These are phyloP conservation scores for Malthinus seriepunctatus DNA, from an alignment of 2,888 invertebrate species.

Conservation along the genomic window DNA sequence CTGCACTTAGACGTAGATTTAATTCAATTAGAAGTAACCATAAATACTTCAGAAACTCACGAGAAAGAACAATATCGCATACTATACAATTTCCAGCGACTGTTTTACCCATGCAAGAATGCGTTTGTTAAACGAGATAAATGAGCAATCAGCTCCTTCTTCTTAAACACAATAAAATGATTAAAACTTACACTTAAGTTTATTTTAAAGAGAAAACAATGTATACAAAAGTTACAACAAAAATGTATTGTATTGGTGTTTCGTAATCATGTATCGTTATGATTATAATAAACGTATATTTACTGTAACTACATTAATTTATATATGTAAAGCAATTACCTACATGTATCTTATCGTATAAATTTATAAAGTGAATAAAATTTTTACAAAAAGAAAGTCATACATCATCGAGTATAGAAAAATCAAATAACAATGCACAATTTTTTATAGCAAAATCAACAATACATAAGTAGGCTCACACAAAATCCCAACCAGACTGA, in stretches of 20 bases:
- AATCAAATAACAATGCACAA: too few species aligned
- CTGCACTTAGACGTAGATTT: slow-evolving; percentile 53
- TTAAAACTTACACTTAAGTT: neutral
- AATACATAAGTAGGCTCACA: slow-evolving; percentile 1
- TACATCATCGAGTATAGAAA: too few species aligned
- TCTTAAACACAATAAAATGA: neutral
- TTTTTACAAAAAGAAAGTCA: neutral
- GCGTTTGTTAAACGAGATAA: neutral
- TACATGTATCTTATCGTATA: neutral
- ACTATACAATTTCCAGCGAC: slow-evolving; percentile 32
- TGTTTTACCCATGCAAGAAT: slow-evolving; percentile 33
- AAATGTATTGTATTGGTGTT: slow-evolving; percentile 3
- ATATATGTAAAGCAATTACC: slow-evolving; percentile 1
- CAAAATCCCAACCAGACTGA: neutral
- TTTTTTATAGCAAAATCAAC: neutral
- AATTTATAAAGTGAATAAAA: neutral
- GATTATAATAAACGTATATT: neutral
- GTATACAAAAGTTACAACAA: neutral
- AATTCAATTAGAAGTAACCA: slow-evolving; percentile 32
- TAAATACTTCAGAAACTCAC: slow-evolving; percentile 28
- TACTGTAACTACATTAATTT: neutral
- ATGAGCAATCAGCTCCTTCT: neutral
- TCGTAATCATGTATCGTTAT: neutral
- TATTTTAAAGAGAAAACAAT: slow-evolving; percentile 6
- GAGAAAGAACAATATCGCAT: slow-evolving; percentile 36